These are phyloP conservation scores for Spialia ferax DNA, from an alignment of 2,888 invertebrate genomes.

Conservation along the genomic window DNA sequence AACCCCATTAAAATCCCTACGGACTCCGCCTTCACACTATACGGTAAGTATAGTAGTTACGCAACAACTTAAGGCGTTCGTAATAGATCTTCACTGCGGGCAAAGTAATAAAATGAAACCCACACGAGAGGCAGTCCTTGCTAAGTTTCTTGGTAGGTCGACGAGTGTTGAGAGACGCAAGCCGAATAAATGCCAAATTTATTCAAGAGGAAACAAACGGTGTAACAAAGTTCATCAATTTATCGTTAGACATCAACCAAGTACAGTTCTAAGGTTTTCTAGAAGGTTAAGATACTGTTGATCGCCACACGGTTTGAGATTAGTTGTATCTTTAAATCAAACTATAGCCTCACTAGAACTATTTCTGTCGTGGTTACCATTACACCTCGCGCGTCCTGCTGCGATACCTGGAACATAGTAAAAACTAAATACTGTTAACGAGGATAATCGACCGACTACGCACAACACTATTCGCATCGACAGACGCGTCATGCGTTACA, in stretches of 20 bases:
- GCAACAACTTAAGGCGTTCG: neutral
- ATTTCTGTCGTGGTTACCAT: no score
- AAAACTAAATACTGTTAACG: no score
- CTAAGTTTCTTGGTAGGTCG: slow-evolving; percentile 1
- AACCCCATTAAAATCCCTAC: neutral
- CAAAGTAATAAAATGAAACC: neutral
- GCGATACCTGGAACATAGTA: no score
- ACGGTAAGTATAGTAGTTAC: neutral
- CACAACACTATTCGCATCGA: no score
- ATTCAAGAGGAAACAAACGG: neutral
- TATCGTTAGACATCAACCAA: neutral
- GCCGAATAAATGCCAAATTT: slow-evolving; percentile 4
- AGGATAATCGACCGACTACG: no score
- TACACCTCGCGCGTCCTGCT: no score
- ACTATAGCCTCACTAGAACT: no score
- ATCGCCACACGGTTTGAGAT: no score
- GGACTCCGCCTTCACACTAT: neutral
- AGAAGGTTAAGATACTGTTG: neutral
- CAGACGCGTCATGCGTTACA: no score
- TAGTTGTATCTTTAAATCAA: no score
- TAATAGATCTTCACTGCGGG: neutral
- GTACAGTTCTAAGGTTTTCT: neutral
- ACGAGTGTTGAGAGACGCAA: neutral
- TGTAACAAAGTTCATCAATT: neutral
- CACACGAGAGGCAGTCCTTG: neutral